These are phyloP conservation scores for Ellobium chinense DNA, from an alignment of 2,888 invertebrate species.

Conservation along the genomic window DNA sequence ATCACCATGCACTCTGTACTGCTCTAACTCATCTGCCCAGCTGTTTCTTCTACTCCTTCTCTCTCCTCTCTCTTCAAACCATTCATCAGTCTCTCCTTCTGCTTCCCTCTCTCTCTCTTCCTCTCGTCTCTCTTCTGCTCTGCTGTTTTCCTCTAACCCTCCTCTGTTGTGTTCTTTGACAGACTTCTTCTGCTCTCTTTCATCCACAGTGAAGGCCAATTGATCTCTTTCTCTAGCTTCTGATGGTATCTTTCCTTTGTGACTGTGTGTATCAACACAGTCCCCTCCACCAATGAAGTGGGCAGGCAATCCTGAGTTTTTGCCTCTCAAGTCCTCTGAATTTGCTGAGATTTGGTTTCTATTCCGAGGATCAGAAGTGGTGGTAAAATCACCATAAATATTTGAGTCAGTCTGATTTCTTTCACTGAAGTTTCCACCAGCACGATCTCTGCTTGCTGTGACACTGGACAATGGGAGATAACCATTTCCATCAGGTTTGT, in stretches of 20 bases:
- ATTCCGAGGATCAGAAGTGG: neutral
- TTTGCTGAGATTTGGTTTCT: neutral
- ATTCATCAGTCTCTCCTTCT: neutral
- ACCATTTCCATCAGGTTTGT: constrained; percentile 29
- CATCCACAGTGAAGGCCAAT: neutral
- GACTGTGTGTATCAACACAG: neutral
- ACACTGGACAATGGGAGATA: neutral
- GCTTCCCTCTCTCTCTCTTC: neutral
- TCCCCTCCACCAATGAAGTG: neutral
- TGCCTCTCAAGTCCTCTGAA: neutral
- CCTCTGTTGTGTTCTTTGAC: neutral
- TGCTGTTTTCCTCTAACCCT: neutral
- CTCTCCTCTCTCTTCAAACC: neutral
- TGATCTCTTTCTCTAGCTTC: neutral
- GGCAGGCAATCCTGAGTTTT: neutral
- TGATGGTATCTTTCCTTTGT: neutral
- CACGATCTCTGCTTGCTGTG: neutral
- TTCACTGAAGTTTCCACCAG: neutral
- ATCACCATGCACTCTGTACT: constrained; percentile 30
- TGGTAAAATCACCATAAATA: too few species aligned
- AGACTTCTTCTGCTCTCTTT: neutral
- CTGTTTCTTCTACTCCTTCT: constrained; percentile 20
- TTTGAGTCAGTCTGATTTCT: neutral
- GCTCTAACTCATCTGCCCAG: constrained; percentile 43
- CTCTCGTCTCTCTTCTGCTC: neutral